Base-by-base conservation (phyloP, 1,140 invertebrate species). In the Apocrypta bakeri region DNA sequence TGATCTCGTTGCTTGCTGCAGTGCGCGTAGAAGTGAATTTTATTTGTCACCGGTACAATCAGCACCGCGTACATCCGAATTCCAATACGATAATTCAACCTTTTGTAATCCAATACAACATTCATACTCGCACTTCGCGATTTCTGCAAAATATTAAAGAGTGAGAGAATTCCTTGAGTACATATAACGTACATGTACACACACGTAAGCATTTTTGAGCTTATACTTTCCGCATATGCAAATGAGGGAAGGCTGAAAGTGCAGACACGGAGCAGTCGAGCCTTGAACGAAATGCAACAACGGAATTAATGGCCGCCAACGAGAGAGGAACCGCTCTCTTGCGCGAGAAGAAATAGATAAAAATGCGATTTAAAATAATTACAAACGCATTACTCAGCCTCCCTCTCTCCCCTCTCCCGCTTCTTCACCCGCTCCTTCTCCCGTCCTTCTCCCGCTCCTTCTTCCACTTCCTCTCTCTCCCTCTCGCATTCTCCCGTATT, bases 351-450 rank as follows among this genome's bases (percentile, higher is more conserved):
- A 12, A 29, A 24, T 25, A 68, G 83, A 85, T 75, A 88, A 86
- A 85, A 86, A 86, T 83, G 83, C 82, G 85, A 86, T 88, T 87
- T 86, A 85, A 87, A 88, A 88, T 87, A 87, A 88, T 88, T 88
- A 88, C 86, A 86, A 88, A 87, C 85, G 85, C 87, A 88, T 89
- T 87, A 87, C 87, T 87, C 85, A 84, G 80, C 24, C 87, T 75
- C 83, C 77, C 61, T 68, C 12, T 21, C 27, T 17, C 40, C 25
- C n/a, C n/a, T n/a, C 1, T 48, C 42, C 37, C 48, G n/a, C 21
- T 33, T 33, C 37, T 17, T 68, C 24, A n/a, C n/a, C 27, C 48
- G 2, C 24, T 86, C 72, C 83, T 75, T 37, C 56, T 17, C 21
- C 29, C 14, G n/a, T 27, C 27, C 9, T 1, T 48, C 42, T 61